Conservation (phyloP, 2,113 vertebrate species). For the Silurus asotus region DNA sequence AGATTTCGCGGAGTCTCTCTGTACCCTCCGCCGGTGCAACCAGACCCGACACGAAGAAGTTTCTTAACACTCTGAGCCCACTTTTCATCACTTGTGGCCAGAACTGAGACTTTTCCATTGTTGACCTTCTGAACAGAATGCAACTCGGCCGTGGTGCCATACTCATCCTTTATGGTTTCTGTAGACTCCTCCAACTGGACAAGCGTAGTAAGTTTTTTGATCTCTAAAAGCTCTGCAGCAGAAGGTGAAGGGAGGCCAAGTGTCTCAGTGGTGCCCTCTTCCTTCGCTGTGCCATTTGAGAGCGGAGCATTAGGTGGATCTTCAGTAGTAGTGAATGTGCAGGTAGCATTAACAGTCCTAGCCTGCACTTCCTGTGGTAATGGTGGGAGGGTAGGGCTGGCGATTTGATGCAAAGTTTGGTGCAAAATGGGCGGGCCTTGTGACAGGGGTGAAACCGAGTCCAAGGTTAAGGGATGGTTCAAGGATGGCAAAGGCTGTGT, state of each 20-base stretch:
- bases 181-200: conserved; percentile 71
- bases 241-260: conserved; percentile 24
- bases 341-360: conserved; percentile 59
- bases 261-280: conserved; percentile 11
- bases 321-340: conserved; percentile 51
- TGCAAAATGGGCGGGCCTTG: conserved; percentile 56
- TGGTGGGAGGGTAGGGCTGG: conserved; percentile 51
- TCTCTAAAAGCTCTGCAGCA: conserved; percentile 52
- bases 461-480: conserved; percentile 60
- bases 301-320: conserved; percentile 56
- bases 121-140: conserved; percentile 26
- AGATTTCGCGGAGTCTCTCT: conserved; percentile 67
- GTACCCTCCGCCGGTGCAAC: conserved; percentile 71
- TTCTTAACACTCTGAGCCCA: conserved; percentile 63
- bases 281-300: conserved; percentile 49
- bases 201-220: conserved; percentile 51
- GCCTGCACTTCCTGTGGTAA: conserved; percentile 49
- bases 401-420: conserved; percentile 58
- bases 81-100: conserved; percentile 53
- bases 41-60: conserved; percentile 74
- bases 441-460: conserved; percentile 29
- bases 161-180: conserved; percentile 71
- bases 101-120: conserved; percentile 39
- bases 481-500: conserved; percentile 71
- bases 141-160: conserved; percentile 16